Base-by-base conservation (phyloP, 1,140 invertebrate genomes). In the Drosophila melanica region DNA sequence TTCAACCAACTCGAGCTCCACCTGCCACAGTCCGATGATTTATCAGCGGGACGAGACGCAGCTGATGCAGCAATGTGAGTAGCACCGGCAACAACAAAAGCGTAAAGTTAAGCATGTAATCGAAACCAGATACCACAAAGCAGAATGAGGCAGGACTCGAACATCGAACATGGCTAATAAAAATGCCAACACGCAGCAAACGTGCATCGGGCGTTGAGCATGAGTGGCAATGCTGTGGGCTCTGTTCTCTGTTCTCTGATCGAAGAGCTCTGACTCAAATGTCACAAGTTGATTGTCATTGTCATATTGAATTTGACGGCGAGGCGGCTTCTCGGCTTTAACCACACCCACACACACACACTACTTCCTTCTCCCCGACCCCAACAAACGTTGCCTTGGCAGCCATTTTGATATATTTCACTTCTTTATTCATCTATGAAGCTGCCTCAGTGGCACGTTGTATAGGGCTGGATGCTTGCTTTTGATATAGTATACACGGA, bases 1-100 rank as follows among this genome's bases (percentile, higher is more conserved):
- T 72, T 92, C 91, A 11, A 92, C 90, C 37, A 87, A 91, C 67
- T 92, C 91, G 20, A 91, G 90, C 23, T 92, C 91, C 47, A 92
- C 91, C 62, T 92, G 91, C 70, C 90, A 91, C 58, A 92, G 91
- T 47, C 91, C 91, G 54, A 92, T 92, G 91, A 74, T 92, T 58
- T 80, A 91, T 75, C 90, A 91, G 58, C 86, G 91, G 63, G 91
- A 92, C 59, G 91, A 92, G 74, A 66, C 91, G 27, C 90, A 92
- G 73, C 81, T 92, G 75, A 55, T 92, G 75, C 90, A 91, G 65
- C 90, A 76, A 78, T 80, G 90, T 89, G 64, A 84, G 85, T 84
- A 68, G 27, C 23, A 60, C 33, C 45, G 55, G 39, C 67, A 75
- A 78, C 20, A 47, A 37, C 55, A 58, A 63, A 12, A 23, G 48